Evolutionary conservation across 2,797 vertebrate species (phyloP).

Genomic region (Peromyscus melanophrys): DNA sequence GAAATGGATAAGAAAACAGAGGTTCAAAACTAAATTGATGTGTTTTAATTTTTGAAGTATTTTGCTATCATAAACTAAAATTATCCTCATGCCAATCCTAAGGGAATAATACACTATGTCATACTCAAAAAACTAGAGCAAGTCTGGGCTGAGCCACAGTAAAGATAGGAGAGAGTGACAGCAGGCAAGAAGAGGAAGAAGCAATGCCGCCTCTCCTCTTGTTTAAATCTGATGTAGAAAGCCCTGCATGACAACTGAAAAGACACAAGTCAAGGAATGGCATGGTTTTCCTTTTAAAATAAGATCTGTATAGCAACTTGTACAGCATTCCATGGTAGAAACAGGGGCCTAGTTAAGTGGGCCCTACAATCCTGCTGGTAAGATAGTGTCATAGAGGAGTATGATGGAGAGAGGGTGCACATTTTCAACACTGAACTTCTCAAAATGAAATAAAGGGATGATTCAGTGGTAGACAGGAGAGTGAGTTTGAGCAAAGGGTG

Average conservation of each 20-base stretch:
- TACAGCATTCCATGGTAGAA: not conserved
- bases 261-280: not conserved
- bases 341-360: not conserved
- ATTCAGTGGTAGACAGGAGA: not conserved
- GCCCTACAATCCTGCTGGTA: not conserved
- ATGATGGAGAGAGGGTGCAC: not conserved
- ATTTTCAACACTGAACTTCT: not conserved
- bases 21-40: not conserved
- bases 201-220: not conserved
- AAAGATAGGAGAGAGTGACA: too few relatives aligned
- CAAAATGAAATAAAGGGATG: not conserved
- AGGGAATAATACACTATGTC: not conserved
- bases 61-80: not conserved
- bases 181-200: not conserved
- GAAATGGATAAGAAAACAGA: not conserved
- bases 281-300: not conserved
- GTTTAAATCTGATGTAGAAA: not conserved
- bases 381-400: not conserved
- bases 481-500: not conserved
- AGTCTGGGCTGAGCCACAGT: not conserved
- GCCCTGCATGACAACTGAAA: not conserved
- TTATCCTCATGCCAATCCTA: not conserved
- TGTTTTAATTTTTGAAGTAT: conserved; percentile 10
- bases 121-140: not conserved
- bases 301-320: not conserved